Evolutionary conservation across 2,888 invertebrate genomes (phyloP).

Genomic region (Mimas tiliae): DNA sequence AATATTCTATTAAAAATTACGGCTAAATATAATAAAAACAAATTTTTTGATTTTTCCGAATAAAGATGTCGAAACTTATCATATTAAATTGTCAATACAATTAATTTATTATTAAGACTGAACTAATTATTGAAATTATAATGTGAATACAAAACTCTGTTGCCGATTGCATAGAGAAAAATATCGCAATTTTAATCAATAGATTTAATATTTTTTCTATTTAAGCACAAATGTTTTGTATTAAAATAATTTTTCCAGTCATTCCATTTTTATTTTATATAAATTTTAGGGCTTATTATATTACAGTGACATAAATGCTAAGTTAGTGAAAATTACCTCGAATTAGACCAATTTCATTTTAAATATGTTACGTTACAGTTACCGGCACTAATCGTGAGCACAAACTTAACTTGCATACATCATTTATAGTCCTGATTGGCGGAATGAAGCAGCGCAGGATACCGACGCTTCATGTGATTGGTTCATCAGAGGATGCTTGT

Average conservation of each 20-base stretch:
- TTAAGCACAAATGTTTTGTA: slow-evolving; percentile 27
- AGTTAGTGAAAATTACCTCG: background rate
- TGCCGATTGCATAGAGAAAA: slow-evolving; percentile 27
- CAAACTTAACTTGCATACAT: no score
- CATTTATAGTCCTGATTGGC: no score
- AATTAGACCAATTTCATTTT: background rate
- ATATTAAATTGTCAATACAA: slow-evolving; percentile 39
- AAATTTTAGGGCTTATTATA: slow-evolving; percentile 42
- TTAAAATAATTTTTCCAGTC: slow-evolving; percentile 56
- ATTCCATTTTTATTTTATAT: slow-evolving; percentile 49
- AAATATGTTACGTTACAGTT: background rate
- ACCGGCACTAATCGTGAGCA: no score
- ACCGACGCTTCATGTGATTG: no score
- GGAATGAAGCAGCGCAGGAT: no score
- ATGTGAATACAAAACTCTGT: slow-evolving; percentile 38
- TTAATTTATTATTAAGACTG: slow-evolving; percentile 75
- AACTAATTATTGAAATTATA: slow-evolving; percentile 60
- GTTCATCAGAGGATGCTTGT: no score
- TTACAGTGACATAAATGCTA: slow-evolving; percentile 27
- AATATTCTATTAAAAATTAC: no score
- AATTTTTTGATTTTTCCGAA: background rate
- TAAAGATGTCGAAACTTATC: background rate
- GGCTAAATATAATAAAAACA: background rate
- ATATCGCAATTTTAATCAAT: slow-evolving; percentile 33
- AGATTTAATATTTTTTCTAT: slow-evolving; percentile 22